phyloP scores from a whole-genome alignment of 2,113 vertebrate species.

The Vombatus ursinus region DNA sequence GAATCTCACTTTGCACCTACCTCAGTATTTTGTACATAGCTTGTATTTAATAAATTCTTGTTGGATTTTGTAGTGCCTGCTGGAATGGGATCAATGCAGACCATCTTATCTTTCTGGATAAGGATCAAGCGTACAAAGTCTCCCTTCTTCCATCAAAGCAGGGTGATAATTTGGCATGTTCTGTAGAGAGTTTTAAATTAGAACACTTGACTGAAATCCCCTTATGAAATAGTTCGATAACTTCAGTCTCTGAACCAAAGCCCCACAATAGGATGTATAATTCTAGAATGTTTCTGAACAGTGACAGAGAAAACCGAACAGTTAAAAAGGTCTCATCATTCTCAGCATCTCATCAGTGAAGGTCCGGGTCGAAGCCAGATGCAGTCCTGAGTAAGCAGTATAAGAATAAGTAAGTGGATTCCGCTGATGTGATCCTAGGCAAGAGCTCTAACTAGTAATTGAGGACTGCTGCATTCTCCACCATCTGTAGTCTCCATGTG shows the following conservation, averaged over 20 bases:
- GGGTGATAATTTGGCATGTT: not conserved
- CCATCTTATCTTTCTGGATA: not conserved
- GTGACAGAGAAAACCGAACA: not conserved
- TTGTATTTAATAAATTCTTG: not conserved
- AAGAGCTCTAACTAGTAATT: constrained; percentile 24
- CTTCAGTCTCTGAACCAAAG: not conserved
- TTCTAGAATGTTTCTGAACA: not conserved
- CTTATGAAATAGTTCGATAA: not conserved
- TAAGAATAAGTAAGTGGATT: not conserved
- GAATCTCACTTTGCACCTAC: not conserved
- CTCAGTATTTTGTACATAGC: not conserved
- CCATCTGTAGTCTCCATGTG: constrained; percentile 45
- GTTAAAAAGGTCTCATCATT: not conserved
- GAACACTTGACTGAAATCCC: not conserved
- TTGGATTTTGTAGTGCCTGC: not conserved
- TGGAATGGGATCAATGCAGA: not conserved
- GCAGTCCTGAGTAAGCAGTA: not conserved
- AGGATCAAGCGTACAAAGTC: not conserved
- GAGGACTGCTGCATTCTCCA: constrained; percentile 4
- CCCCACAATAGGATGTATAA: not conserved
- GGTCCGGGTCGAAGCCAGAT: not conserved
- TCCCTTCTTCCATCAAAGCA: constrained; percentile 2
- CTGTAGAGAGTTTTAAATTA: constrained; percentile 7
- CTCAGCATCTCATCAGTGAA: not conserved
- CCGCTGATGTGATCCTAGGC: not conserved